phyloP scores from a whole-genome alignment of 2,888 invertebrate species.

The Herminia tarsipennalis region DNA sequence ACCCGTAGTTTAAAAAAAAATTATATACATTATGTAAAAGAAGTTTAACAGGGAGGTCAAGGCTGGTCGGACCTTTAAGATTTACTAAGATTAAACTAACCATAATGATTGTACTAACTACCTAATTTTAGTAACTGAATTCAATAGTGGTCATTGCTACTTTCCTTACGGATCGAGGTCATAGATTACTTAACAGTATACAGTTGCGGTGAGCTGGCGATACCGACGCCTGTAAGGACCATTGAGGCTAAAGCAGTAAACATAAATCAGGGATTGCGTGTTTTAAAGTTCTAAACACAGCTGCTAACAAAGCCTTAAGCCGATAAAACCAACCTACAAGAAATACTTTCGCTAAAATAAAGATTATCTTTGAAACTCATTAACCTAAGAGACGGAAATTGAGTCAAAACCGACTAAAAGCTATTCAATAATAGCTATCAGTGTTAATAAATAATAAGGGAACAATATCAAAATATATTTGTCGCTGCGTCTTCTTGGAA shows the following conservation, averaged over 20 bases:
- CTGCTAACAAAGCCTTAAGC: conserved; percentile 25
- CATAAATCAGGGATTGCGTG: conserved; percentile 39
- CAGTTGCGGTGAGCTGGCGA: not conserved
- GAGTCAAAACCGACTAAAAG: conserved; percentile 1
- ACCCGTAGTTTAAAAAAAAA: no score
- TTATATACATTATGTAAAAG: no score
- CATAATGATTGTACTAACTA: no score
- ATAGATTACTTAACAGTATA: no score
- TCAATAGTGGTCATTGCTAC: not conserved
- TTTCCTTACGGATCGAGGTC: no score
- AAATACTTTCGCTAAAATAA: conserved; percentile 13
- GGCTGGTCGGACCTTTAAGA: no score
- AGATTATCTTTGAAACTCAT: conserved; percentile 13
- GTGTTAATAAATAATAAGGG: conserved; percentile 1
- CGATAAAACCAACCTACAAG: conserved; percentile 37
- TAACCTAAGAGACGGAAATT: conserved; percentile 12
- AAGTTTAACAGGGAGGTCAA: no score
- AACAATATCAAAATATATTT: conserved; percentile 20
- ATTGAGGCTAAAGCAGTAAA: conserved; percentile 32
- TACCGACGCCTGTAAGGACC: conserved; percentile 4
- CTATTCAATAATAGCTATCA: not conserved
- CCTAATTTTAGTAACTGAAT: not conserved
- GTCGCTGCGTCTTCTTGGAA: conserved; percentile 20
- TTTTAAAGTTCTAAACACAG: conserved; percentile 33
- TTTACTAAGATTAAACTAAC: no score